These are phyloP conservation scores for Vultur gryphus DNA, from an alignment of 2,797 vertebrate genomes.

Conservation along the genomic window DNA sequence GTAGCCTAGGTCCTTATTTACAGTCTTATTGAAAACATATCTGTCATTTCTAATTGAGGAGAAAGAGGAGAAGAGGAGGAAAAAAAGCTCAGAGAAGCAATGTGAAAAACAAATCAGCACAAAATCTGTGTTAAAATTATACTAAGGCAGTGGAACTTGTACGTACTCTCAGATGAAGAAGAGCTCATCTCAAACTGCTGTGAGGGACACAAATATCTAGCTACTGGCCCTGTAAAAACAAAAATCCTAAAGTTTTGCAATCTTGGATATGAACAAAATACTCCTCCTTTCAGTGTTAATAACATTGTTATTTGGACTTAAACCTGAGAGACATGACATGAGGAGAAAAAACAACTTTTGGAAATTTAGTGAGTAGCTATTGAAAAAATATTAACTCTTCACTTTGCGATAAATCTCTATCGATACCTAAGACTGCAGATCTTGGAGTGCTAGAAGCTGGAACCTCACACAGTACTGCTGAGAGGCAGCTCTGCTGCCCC, in stretches of 20 bases:
- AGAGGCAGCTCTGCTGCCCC: background rate
- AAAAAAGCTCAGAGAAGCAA: background rate
- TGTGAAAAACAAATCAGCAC: background rate
- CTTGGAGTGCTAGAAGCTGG: background rate
- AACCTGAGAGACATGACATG: background rate
- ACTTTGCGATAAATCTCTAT: background rate
- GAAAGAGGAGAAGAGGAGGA: background rate
- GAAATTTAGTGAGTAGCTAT: background rate
- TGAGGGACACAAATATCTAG: background rate
- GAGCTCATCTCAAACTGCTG: background rate
- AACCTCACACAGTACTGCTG: accelerated
- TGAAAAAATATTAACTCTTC: background rate
- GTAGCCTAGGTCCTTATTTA: background rate
- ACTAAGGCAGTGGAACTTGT: background rate
- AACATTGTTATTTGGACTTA: background rate
- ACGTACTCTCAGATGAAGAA: background rate
- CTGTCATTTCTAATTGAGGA: background rate
- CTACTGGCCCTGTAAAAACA: background rate
- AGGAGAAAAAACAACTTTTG: background rate
- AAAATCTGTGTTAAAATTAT: background rate
- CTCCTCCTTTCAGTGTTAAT: background rate
- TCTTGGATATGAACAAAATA: background rate
- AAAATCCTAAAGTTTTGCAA: background rate
- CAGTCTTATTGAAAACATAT: background rate
- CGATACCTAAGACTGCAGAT: background rate